Base-by-base conservation (phyloP, 2,888 invertebrate genomes). In the Caprella mutica region DNA sequence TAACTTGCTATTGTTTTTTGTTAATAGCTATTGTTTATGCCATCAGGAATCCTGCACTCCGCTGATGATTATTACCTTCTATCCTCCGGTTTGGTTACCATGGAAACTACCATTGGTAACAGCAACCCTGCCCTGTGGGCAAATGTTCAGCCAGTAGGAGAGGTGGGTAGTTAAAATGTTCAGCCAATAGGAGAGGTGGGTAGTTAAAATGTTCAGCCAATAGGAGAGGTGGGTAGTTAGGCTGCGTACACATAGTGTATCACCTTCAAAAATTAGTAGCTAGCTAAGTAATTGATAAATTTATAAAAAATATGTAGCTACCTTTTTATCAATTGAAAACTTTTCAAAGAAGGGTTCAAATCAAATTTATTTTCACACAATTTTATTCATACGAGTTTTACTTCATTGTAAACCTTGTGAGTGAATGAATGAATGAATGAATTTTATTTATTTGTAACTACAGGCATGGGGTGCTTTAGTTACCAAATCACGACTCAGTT, bases 1-100 rank as follows among this genome's bases (percentile, higher is more conserved):
- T n/a, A n/a, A n/a, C n/a, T n/a, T n/a, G n/a, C n/a, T n/a, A n/a
- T n/a, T n/a, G n/a, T n/a, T n/a, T 56, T 2, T 23, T 42, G 2
- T 42, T 56, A 8, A 26, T 19, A 14, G 35, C 40, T 8, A 51
- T 51, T 50, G n/a, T n/a, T n/a, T n/a, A n/a, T n/a, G n/a, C n/a
- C n/a, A n/a, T n/a, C n/a, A n/a, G n/a, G 55, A 17, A 44, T 58
- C 17, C 33, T 64, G 19, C 52, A 43, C 12, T 64, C 64, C 21
- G 60, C 85, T 52, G 89, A 90, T 71, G 89, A 89, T 70, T 85
- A 84, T 71, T 89, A 89, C 70, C 72, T 82, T 14, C 74, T 86
- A 6, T 68, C 78, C 69, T 69, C 82, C 2, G 76, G 80, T 55
- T 74, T 87, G 68, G 79, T 82, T 8, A 76, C 86, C 1, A 79